Base-by-base conservation (phyloP, 1,140 invertebrate species). In the Drosophila murphyi region DNA sequence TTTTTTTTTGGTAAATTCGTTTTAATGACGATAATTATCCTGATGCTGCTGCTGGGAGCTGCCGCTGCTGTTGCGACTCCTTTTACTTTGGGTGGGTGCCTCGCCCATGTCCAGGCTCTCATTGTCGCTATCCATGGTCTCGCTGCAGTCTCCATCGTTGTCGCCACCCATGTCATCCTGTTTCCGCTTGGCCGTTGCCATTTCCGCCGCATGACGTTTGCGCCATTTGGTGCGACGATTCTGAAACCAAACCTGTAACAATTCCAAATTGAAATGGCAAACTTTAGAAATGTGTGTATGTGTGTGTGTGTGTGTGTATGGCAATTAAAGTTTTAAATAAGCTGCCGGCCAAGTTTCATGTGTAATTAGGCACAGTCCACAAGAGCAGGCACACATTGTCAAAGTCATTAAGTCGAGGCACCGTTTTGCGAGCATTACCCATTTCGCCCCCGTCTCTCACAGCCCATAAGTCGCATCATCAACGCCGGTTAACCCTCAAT, bases 151-250 rank as follows among this genome's bases (percentile, higher is more conserved):
- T 64, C 95, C 94, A 74, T 96, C 95, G 95, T 94, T 55, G 94
- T 95, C 76, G 93, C 93, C 95, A 93, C 93, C 95, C 20, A 97
- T 95, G 81, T 98, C 97, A 93, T 99, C 98, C 92, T 99, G 98
- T 93, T 98, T 97, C 91, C 98, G 95, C 93, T 99, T 99, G 4
- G 98, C 98, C 31, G 98, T 98, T 55, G 98, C 98, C 98, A 99
- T 98, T 94, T 99, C 98, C 2, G 98, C 98, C 1, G 98, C 98
- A 94, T 99, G 98, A 93, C 98, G 98, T 95, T 99, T 99, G 88
- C 99, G 94, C 98, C 98, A 99, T 95, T 99, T 99, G 82, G 98
- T 99, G 92, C 99, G 94, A 92, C 99, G 95, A 93, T 99, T 99
- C 94, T 99, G 99, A 94, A 99, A 99, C 99, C 99, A 99, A 45